Percentiles rank a stretch among this genome's conserved stretches.
phyloP scores from a whole-genome alignment of 2,797 vertebrate genomes.

The Pipistrellus pygmaeus region DNA sequence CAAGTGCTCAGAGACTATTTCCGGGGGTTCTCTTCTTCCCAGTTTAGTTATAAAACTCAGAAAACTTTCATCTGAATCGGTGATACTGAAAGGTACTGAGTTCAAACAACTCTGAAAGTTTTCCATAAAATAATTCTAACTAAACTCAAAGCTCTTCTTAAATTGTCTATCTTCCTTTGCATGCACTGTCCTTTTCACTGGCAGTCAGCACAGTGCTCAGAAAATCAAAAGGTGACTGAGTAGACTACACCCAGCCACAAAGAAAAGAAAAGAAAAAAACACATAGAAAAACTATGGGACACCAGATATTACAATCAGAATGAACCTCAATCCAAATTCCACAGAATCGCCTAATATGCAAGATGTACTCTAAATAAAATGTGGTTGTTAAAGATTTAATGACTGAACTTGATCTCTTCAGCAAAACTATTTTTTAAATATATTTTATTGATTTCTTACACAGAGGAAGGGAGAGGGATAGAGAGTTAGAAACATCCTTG shows the following conservation, averaged over 20 bases:
- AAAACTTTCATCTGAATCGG: conserved; percentile 4
- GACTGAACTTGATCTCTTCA: conserved; percentile 64
- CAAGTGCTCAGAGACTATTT: background rate
- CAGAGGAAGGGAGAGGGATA: too few relatives aligned
- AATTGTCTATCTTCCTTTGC: background rate
- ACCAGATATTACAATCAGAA: background rate
- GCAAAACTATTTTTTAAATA: conserved; percentile 64
- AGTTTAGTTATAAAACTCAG: background rate
- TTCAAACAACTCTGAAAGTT: conserved; percentile 20
- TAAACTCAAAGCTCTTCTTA: background rate
- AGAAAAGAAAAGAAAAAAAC: too few relatives aligned
- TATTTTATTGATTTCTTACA: too few relatives aligned
- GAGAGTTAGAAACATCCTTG: too few relatives aligned
- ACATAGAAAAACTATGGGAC: background rate
- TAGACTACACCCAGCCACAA: background rate
- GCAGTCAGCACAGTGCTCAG: background rate
- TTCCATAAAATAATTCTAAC: background rate
- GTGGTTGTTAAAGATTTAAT: conserved; percentile 65
- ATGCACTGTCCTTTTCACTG: background rate
- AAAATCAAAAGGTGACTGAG: background rate
- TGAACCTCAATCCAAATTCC: conserved; percentile 21
- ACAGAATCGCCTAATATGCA: background rate
- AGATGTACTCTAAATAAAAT: conserved; percentile 71
- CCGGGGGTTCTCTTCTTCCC: background rate
- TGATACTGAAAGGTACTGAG: background rate